Base-by-base conservation (phyloP, 2,888 invertebrate genomes). In the Acrobeloides nanus region DNA sequence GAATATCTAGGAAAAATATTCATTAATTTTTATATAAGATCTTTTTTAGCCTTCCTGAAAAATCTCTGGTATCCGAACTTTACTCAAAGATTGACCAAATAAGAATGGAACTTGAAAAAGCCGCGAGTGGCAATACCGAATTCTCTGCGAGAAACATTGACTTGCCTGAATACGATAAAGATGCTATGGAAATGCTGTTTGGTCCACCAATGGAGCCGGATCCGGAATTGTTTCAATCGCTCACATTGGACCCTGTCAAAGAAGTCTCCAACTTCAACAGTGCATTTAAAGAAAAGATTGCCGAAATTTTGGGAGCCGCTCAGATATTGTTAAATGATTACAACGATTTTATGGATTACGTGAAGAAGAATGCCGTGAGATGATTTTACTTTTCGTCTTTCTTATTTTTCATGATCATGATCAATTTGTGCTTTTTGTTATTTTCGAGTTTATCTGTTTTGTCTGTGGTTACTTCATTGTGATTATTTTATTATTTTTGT, bases 161-260 rank as follows among this genome's bases (percentile, higher is more conserved):
- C 18, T 43, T 57, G 17, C 57, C 57, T 6, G 57, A 57, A n/a
- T 57, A 52, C 44, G 57, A 53, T 34, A 38, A 42, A 8, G 54
- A 54, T 21, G 51, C 51, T 23, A 34, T 51, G 17, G 12, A 56
- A 12, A 23, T 47, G 32, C 24, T 51, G 7, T 51, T 51, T 24
- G 50, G 50, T 20, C 18, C 21, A 6, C 26, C 35, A 18, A 39
- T 51, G 18, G 17, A 46, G 10, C 6, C 37, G 7, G 25, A 12
- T 5, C 38, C 24, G 18, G 35, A 23, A 35, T 21, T n/a, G n/a
- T 15, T 24, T n/a, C 10, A 10, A 10, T 21, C 21, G 15, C 21
- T 21, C 12, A 15, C 21, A 10, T 20, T 38, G 38, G 45, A 34
- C 15, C 23, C 37, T 7, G n/a, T 44, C n/a, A 12, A 17, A 15